Percentiles rank a stretch among this genome's conserved stretches.
Evolutionary conservation across 64 coral and sea anemone genomes (phyloP).

Genomic region (Actinia equina): DNA sequence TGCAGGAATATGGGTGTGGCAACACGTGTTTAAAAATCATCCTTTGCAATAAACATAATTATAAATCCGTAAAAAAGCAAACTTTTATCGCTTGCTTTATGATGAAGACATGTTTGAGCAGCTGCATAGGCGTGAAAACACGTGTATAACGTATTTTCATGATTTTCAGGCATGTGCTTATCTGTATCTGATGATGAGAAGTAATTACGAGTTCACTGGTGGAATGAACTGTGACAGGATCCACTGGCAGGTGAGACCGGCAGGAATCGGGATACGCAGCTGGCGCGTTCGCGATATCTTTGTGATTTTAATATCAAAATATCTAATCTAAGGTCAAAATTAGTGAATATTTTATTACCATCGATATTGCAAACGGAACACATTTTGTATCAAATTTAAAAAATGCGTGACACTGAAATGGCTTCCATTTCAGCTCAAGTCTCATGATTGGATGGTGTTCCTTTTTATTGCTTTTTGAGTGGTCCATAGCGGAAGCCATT

Average conservation of each 20-base stretch:
- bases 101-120: not conserved
- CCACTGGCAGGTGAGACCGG: conserved; percentile 84
- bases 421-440: not conserved
- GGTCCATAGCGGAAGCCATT: not conserved
- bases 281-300: too few species aligned
- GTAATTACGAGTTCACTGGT: conserved; percentile 94
- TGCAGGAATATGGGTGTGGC: not conserved
- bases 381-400: too few species aligned
- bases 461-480: not conserved
- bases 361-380: too few species aligned
- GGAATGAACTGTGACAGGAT: conserved; percentile 79
- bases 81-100: not conserved
- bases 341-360: too few species aligned
- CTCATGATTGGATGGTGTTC: not conserved
- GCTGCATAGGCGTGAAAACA: not conserved
- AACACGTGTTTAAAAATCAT: not conserved
- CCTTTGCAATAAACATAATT: not conserved
- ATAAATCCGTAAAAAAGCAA: too few species aligned
- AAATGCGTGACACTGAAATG: too few species aligned
- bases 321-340: too few species aligned
- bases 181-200: conserved; percentile 96
- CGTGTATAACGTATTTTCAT: not conserved
- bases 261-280: not conserved
- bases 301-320: too few species aligned
- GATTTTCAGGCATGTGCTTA: conserved; percentile 62